Conservation (phyloP, 2,113 vertebrate species). For the Mormyrus lacerda region DNA sequence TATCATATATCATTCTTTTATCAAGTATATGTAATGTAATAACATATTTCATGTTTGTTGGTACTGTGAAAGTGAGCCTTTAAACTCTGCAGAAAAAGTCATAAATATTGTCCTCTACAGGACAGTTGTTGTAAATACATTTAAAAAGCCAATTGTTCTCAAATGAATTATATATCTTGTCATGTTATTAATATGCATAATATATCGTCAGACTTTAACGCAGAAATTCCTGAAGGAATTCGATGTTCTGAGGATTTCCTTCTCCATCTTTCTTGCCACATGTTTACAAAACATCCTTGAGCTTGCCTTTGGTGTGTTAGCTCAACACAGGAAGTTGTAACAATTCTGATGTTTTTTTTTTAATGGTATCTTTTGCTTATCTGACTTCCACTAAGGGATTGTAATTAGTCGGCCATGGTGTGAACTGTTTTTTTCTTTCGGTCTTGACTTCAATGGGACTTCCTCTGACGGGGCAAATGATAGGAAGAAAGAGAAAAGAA, state of each 20-base stretch:
- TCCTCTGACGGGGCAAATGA: constrained; percentile 22
- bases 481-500: not conserved
- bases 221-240: constrained; percentile 4
- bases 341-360: constrained; percentile 36
- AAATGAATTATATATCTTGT: not conserved
- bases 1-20: not conserved
- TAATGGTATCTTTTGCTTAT: constrained; percentile 49
- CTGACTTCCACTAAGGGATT: constrained; percentile 50
- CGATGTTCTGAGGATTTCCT: constrained; percentile 24
- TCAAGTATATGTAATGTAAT: not conserved
- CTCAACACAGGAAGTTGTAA: constrained; percentile 40
- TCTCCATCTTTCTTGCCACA: constrained; percentile 26
- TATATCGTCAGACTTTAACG: not conserved
- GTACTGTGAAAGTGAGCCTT: not conserved
- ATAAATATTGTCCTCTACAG: not conserved
- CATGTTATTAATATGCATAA: not conserved
- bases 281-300: constrained; percentile 41
- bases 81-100: not conserved
- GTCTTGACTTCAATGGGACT: constrained; percentile 38
- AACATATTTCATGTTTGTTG: not conserved
- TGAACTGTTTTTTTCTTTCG: constrained; percentile 42
- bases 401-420: constrained; percentile 39
- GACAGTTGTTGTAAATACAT: not conserved
- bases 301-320: constrained; percentile 29
- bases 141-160: not conserved